A percentile compares a stretch with the other conserved stretches of the same genome.
Conservation (phyloP, 1,140 invertebrate species). For the Brachionus manjavacas region DNA sequence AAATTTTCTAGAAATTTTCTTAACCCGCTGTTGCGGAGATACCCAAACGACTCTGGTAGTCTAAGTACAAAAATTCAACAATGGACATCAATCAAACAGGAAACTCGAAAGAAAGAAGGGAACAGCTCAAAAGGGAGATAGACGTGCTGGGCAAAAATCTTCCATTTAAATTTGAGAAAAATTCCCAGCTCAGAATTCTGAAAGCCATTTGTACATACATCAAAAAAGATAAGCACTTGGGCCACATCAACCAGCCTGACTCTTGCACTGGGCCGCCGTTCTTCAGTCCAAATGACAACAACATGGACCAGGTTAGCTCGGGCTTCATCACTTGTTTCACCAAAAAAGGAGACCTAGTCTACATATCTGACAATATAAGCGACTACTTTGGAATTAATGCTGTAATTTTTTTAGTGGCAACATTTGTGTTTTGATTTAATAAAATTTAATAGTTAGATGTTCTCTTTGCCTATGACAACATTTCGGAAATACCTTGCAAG, state of each 20-base stretch:
- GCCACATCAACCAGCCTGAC: background rate
- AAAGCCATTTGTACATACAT: constrained; percentile 32
- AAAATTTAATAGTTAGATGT: background rate
- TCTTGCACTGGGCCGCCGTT: background rate
- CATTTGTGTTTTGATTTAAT: background rate
- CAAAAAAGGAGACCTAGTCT: background rate
- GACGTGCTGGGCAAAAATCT: background rate
- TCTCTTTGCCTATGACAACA: constrained; percentile 17
- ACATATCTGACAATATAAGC: constrained; percentile 2
- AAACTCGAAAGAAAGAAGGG: constrained; percentile 1
- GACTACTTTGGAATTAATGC: constrained; percentile 21
- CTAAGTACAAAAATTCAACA: background rate
- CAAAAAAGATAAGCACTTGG: constrained; percentile 8
- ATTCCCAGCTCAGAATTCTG: constrained; percentile 10
- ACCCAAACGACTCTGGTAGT: constrained; percentile 17
- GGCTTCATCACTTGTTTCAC: constrained; percentile 8
- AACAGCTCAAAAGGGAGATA: constrained; percentile 2
- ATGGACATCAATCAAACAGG: background rate
- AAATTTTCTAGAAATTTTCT: background rate
- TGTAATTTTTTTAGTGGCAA: background rate
- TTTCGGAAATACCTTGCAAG: background rate
- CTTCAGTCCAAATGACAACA: background rate
- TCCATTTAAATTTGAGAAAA: constrained; percentile 31
- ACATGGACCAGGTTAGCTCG: background rate
- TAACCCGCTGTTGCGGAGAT: constrained; percentile 35